These are phyloP conservation scores for Pseudococcus jackbeardsleyi DNA, from an alignment of 2,888 invertebrate species.

Conservation along the genomic window DNA sequence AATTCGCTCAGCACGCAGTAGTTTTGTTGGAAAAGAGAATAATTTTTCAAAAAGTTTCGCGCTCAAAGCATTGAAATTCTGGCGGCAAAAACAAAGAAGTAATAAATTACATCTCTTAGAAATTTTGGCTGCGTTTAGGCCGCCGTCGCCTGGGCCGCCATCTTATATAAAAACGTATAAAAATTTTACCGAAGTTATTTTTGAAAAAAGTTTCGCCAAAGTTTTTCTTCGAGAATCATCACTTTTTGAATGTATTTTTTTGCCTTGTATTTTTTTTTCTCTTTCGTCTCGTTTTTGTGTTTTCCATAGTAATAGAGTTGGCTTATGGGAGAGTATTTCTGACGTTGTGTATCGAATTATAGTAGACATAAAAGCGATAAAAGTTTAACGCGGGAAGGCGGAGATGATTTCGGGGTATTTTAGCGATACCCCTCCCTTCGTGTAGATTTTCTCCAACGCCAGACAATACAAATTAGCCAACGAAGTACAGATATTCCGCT, in stretches of 20 bases:
- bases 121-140: slow-evolving; percentile 19
- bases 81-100: slow-evolving; percentile 37
- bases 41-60: slow-evolving; percentile 8
- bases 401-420: no score
- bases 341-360: background rate
- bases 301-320: background rate
- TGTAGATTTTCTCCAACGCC: no score
- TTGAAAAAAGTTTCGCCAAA: background rate
- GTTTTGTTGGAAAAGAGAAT: slow-evolving; percentile 19
- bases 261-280: background rate
- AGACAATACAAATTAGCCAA: no score
- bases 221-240: slow-evolving; percentile 1
- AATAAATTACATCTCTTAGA: slow-evolving; percentile 16
- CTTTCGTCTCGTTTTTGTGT: background rate
- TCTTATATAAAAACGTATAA: background rate
- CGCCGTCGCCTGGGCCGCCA: background rate
- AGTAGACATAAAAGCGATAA: no score
- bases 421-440: no score
- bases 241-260: slow-evolving; percentile 33
- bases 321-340: background rate
- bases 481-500: no score
- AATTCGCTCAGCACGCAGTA: background rate
- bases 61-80: slow-evolving; percentile 28
- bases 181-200: background rate
- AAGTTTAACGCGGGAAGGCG: no score